Evolutionary conservation across 1,140 invertebrate genomes (phyloP).

Genomic region (Heliothis virescens): DNA sequence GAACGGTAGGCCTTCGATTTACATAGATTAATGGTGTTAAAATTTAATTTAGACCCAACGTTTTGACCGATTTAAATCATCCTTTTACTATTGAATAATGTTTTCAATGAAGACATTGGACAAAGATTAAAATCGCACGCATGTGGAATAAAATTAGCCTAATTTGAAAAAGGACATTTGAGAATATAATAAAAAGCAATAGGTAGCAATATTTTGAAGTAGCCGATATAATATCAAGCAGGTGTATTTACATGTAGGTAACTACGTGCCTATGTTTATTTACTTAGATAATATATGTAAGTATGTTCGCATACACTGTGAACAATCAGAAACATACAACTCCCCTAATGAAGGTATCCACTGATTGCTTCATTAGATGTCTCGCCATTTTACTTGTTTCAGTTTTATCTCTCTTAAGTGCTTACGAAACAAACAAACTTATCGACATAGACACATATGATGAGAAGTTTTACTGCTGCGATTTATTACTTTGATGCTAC

Average conservation of each 20-base stretch:
- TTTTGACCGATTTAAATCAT: background rate
- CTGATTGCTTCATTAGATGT: slow-evolving; percentile 41
- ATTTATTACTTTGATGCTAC: background rate
- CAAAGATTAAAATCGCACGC: slow-evolving; percentile 3
- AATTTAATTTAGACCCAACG: slow-evolving; percentile 29
- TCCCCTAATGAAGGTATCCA: slow-evolving; percentile 24
- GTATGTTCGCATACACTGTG: background rate
- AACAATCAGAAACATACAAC: slow-evolving; percentile 8
- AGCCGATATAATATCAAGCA: too few species aligned
- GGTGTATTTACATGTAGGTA: too few species aligned
- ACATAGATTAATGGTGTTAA: slow-evolving; percentile 56
- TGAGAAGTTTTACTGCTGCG: background rate
- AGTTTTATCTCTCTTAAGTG: slow-evolving; percentile 20
- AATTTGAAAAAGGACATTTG: too few species aligned
- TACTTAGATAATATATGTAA: too few species aligned
- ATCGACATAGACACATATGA: background rate
- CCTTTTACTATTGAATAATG: slow-evolving; percentile 36
- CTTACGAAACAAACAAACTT: slow-evolving; percentile 33
- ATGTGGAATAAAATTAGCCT: too few species aligned
- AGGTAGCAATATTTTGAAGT: too few species aligned
- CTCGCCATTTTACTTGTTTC: slow-evolving; percentile 25
- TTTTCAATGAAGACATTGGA: background rate
- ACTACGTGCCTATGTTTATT: too few species aligned
- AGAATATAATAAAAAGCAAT: too few species aligned
- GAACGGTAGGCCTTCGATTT: slow-evolving; percentile 50